Percentiles rank a stretch among this genome's conserved stretches.
phyloP scores from a whole-genome alignment of 35 echinoderm and acorn worm genomes.

The Ptychodera flava region DNA sequence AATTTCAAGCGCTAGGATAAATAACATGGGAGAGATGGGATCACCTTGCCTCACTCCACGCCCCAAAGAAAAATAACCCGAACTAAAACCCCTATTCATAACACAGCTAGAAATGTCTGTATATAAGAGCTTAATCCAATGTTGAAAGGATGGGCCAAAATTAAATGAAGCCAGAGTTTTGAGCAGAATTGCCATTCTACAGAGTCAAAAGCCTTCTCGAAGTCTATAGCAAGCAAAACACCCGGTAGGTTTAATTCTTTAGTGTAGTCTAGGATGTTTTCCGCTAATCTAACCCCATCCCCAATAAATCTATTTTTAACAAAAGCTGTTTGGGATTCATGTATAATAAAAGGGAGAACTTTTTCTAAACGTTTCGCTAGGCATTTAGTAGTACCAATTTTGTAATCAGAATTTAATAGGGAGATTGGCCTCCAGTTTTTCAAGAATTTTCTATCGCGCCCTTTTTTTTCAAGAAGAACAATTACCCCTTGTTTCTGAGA shows the following conservation, averaged over 20 bases:
- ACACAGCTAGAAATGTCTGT: constrained; percentile 5
- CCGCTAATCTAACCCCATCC: not conserved
- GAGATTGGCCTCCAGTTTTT: constrained; percentile 5
- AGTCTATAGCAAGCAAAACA: constrained; percentile 10
- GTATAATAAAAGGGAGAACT: not conserved
- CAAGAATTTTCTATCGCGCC: too few species aligned
- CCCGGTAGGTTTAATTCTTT: not conserved
- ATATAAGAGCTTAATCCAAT: constrained; percentile 19
- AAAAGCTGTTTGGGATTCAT: constrained; percentile 9
- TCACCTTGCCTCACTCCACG: constrained; percentile 12
- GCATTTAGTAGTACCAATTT: constrained; percentile 21
- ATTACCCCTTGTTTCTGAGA: too few species aligned
- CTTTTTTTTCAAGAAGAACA: too few species aligned
- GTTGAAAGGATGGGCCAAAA: constrained; percentile 11
- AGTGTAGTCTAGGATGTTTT: constrained; percentile 7
- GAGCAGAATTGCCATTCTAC: constrained; percentile 8
- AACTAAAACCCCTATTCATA: not conserved
- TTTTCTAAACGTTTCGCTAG: not conserved
- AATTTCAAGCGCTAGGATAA: too few species aligned
- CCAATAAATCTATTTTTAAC: not conserved
- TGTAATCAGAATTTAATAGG: not conserved
- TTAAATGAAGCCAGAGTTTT: not conserved
- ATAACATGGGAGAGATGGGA: constrained; percentile 3
- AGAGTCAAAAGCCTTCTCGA: constrained; percentile 17
- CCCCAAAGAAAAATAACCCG: constrained; percentile 8